These are phyloP conservation scores for Calliphora vomitoria DNA, from an alignment of 2,888 invertebrate species.

Conservation along the genomic window DNA sequence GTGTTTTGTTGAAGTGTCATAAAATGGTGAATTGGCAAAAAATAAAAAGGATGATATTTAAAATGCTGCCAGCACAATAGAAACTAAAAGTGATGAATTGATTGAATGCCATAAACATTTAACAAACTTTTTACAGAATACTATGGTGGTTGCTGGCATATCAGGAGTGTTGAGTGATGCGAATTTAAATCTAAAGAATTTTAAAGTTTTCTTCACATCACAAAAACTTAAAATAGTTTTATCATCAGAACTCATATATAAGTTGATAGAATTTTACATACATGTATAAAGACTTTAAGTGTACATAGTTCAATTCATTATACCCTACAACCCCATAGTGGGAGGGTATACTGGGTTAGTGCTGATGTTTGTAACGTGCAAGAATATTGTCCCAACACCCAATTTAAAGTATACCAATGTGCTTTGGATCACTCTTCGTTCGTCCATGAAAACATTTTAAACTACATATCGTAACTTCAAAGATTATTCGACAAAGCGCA, in stretches of 20 bases:
- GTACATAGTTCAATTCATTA: too few species aligned
- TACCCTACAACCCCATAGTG: too few species aligned
- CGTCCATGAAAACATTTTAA: too few species aligned
- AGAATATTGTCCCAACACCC: too few species aligned
- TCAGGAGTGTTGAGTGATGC: background rate
- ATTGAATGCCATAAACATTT: constrained; percentile 19
- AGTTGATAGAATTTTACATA: too few species aligned
- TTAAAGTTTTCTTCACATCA: background rate
- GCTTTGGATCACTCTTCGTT: too few species aligned
- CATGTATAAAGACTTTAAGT: too few species aligned
- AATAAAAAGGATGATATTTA: background rate
- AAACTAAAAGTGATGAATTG: constrained; percentile 24
- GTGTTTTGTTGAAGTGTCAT: constrained; percentile 16
- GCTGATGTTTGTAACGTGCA: too few species aligned
- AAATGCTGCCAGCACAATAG: constrained; percentile 7
- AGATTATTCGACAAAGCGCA: too few species aligned
- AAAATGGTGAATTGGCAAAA: background rate
- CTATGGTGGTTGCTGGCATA: background rate
- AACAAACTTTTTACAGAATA: background rate
- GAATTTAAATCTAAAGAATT: background rate
- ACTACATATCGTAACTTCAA: too few species aligned
- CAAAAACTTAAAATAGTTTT: background rate
- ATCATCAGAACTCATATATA: background rate
- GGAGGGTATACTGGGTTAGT: too few species aligned
- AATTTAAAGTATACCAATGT: too few species aligned